Evolutionary conservation across 2,113 vertebrate species (phyloP), one percentile per base, ranked within the genome.

Genomic region (Bostrychus sinensis): DNA sequence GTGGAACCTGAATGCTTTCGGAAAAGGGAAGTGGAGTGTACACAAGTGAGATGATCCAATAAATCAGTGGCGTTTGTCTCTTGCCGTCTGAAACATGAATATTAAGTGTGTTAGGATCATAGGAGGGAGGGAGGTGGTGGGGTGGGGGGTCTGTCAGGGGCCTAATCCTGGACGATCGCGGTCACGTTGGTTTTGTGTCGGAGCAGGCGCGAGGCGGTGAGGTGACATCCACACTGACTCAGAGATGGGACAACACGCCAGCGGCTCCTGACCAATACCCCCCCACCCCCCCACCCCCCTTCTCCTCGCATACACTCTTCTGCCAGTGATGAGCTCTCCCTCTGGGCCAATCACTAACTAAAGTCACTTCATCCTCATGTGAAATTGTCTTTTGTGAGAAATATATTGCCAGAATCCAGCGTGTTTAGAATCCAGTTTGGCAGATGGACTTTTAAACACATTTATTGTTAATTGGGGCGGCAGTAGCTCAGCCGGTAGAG

Each of bases 21-120:
- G 85, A 91, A 85, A 34, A 88, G 80, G 80, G 83, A 88, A 88
- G 81, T 64, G 79, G 42, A 86, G 86, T 89, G 87, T 72, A 66
- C 66, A 84, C 77, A 86, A 90, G 88, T 90, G 88, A 88, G 77
- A 89, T 90, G 89, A 92, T 91, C 83, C 72, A 89, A 85, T 88
- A 88, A 89, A 90, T 91, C 89, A 91, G 74, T 70, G 20, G 59
- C 65, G 42, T 66, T 63, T 14, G 78, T 80, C 72, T 70, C 60
- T 66, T 76, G n/a, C 69, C 76, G 72, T 82, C 77, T 69, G 45
- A 62, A 77, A 74, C 69, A 73, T 80, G 86, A 85, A 84, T 83
- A 88, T 89, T 86, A 87, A 84, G 59, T 79, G 75, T 66, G 72
- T 89, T 88, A 85, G 77, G 74, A 84, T 83, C 84, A 65, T 66